Evolutionary conservation across 2,888 invertebrate genomes (phyloP).

Genomic region (Yponomeuta evonymella): DNA sequence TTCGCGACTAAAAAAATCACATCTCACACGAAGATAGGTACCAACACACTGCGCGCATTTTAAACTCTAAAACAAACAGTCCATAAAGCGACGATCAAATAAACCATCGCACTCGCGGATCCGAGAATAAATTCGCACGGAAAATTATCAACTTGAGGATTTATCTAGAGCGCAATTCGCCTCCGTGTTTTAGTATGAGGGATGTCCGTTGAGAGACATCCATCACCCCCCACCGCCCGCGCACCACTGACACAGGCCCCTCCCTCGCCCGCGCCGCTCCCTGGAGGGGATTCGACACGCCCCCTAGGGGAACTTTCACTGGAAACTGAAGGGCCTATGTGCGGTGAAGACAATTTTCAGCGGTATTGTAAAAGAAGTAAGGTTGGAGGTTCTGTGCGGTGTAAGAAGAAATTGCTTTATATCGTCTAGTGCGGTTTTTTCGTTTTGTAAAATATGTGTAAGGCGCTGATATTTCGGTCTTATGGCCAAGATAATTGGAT

Average conservation of each 20-base stretch:
- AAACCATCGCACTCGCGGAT: background rate
- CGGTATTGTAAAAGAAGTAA: constrained; percentile 25
- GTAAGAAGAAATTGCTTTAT: constrained; percentile 43
- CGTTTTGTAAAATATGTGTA: background rate
- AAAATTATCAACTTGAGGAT: constrained; percentile 27
- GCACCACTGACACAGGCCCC: constrained; percentile 51
- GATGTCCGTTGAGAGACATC: constrained; percentile 56
- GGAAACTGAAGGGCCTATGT: constrained; percentile 25
- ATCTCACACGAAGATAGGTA: background rate
- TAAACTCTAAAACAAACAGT: background rate
- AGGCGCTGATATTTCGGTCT: constrained; percentile 53
- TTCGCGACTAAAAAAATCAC: background rate
- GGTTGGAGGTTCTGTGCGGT: constrained; percentile 14
- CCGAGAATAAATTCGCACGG: background rate
- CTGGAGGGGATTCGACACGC: constrained; percentile 35
- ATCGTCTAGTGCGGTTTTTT: constrained; percentile 35
- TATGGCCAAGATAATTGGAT: constrained; percentile 56
- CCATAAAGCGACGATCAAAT: background rate
- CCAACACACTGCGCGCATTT: background rate
- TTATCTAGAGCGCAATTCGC: constrained; percentile 62
- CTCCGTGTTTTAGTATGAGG: constrained; percentile 63
- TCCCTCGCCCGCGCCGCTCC: constrained; percentile 29
- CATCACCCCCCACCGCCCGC: constrained; percentile 64
- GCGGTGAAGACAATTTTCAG: constrained; percentile 27
- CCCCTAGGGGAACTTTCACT: constrained; percentile 31